Conservation (phyloP, 2,797 vertebrate species). For the Amblyopsis hoosieri region DNA sequence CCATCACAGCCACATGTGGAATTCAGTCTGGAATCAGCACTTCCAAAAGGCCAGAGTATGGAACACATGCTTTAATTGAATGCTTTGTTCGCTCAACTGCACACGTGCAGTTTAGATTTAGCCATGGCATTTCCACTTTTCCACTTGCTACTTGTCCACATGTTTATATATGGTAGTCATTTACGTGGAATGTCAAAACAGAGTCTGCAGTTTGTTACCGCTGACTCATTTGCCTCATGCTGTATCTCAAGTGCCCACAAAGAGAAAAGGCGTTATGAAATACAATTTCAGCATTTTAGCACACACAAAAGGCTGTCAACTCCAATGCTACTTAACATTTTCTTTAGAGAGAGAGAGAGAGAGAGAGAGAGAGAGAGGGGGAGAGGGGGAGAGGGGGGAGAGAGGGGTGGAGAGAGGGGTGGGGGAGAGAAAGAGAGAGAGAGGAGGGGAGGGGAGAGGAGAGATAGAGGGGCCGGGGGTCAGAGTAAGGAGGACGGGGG, state of each 20-base stretch:
- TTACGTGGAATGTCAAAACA: conserved; percentile 20
- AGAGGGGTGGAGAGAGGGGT: too few species aligned
- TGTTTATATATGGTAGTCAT: conserved; percentile 16
- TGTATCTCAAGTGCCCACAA: conserved; percentile 10
- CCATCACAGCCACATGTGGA: too few species aligned
- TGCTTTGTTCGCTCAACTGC: conserved; percentile 14
- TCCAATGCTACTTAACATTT: conserved; percentile 41
- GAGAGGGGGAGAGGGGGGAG: too few species aligned
- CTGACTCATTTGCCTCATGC: conserved; percentile 38
- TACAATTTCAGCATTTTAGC: conserved; percentile 42
- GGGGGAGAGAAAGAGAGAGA: too few species aligned
- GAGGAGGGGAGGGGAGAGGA: too few species aligned
- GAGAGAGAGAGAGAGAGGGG: conserved; percentile 4
- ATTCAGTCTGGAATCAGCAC: too few species aligned
- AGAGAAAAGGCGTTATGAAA: conserved; percentile 15
- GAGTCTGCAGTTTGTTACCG: conserved; percentile 38
- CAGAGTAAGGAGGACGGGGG: too few species aligned
- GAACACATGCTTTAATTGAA: background rate
- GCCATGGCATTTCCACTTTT: background rate
- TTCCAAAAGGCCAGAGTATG: too few species aligned
- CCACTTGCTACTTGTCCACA: conserved; percentile 28
- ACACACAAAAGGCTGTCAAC: conserved; percentile 39
- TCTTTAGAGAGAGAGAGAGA: conserved; percentile 21
- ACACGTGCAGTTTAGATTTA: conserved; percentile 18
- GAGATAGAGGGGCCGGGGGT: too few species aligned